Evolutionary conservation across 2,113 vertebrate genomes (phyloP).

Genomic region (Ptilorrhoa leucosticta): DNA sequence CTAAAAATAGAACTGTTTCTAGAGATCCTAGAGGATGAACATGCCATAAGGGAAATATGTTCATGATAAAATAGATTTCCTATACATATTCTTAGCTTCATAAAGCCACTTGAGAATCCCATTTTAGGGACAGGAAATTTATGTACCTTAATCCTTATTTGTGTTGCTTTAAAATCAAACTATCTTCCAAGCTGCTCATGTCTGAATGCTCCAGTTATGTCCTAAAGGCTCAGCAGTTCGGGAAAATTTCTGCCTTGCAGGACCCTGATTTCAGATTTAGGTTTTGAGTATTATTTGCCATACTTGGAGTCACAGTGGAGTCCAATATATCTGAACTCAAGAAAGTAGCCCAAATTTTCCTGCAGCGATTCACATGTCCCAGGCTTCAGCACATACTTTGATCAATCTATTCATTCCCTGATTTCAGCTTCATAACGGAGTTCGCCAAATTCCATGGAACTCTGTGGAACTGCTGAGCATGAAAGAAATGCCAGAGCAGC

Average conservation of each 20-base stretch:
- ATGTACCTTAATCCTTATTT: background rate
- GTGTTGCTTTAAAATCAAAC: background rate
- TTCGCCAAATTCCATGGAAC: background rate
- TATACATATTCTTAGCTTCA: background rate
- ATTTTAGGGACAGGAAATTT: background rate
- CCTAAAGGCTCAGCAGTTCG: background rate
- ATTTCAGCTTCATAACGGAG: background rate
- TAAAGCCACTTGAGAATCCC: background rate
- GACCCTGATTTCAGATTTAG: background rate
- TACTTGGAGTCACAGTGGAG: background rate
- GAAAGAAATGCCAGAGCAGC: background rate
- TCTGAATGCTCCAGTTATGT: background rate
- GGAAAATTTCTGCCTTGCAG: background rate
- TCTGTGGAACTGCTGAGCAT: background rate
- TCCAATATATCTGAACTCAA: background rate
- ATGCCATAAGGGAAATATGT: background rate
- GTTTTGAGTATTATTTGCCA: background rate
- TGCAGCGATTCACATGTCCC: background rate
- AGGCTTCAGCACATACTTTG: background rate
- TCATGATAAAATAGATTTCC: background rate
- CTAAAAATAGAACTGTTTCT: slow-evolving; percentile 44
- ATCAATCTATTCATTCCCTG: background rate
- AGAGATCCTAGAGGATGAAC: background rate
- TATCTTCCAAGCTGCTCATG: background rate
- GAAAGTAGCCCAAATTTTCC: background rate